Base-by-base conservation (phyloP, 2,113 vertebrate genomes). In the Corythoichthys haematopterus region DNA sequence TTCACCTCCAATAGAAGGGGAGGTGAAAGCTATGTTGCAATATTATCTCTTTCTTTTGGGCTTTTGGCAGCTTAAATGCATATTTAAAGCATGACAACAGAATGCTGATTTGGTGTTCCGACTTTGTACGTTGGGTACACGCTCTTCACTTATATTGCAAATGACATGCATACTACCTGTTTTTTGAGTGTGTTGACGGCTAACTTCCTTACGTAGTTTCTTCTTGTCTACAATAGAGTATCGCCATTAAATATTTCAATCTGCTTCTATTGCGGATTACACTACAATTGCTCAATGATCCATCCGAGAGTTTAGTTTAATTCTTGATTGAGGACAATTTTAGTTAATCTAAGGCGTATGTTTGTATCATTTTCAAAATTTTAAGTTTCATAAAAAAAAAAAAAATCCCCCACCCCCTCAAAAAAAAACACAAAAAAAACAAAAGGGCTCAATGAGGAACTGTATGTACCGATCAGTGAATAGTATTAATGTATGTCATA, bases 401-500 rank as follows among this genome's bases (percentile, higher is more conserved):
- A 28, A 28, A 28, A 56, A 28, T 56, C 9, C 40, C 40, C 40
- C 20, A 28, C 20, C 20, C 20, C 0, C 20, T 1, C 20, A 28
- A 33, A 43, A 43, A 5, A 43, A 56, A 28, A 28, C 20, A 28
- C 20, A 28, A 33, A 43, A 43, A 5, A 43, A 56, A 28, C 33
- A 11, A 20, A 35, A 40, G 7, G 11, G 28, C 10, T 61, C 13
- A 4, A 7, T 51, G 36, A 14, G 58, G 45, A 62, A 33, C 28
- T 16, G 63, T 59, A 45, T 63, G 57, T 74, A 38, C 77, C 72
- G 51, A 80, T 80, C 74, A 56, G 65, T 43, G 50, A 11, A 62
- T 56, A 20, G 9, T 11, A 20, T 51, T 72, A 74, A 87, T 84
- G 78, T 84, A 73, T 84, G 77, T 82, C 80, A 84, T 82, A 69